phyloP scores from a whole-genome alignment of 2,113 vertebrate species.

The Atherinomorus stipes region DNA sequence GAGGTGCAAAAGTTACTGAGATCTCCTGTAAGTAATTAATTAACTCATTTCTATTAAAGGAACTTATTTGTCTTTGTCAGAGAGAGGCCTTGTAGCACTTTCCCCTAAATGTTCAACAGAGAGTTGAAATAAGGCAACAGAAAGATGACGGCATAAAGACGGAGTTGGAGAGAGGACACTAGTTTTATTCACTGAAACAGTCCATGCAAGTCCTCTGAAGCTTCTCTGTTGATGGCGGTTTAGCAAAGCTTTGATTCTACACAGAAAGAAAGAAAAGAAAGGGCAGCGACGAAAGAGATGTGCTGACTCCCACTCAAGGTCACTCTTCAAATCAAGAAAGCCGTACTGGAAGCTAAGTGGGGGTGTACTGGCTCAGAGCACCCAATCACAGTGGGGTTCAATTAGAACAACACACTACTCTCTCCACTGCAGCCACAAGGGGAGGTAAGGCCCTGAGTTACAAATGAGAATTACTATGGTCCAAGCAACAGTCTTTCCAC shows the following conservation, averaged over 20 bases:
- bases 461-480: constrained; percentile 70
- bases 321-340: constrained; percentile 69
- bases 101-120: constrained; percentile 36
- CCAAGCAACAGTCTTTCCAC: constrained; percentile 61
- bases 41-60: background rate
- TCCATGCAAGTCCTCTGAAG: constrained; percentile 59
- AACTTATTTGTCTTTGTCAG: background rate
- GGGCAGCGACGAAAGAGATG: constrained; percentile 47
- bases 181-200: constrained; percentile 56
- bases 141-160: constrained; percentile 30
- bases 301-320: constrained; percentile 69
- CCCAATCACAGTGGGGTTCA: constrained; percentile 62
- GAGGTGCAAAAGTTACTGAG: too few relatives aligned
- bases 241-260: constrained; percentile 54
- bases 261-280: constrained; percentile 53
- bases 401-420: constrained; percentile 58
- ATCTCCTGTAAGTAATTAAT: too few relatives aligned
- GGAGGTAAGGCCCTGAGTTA: constrained; percentile 62
- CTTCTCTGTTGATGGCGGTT: constrained; percentile 63
- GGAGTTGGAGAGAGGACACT: constrained; percentile 55
- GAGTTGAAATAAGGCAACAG: constrained; percentile 32
- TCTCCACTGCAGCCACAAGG: constrained; percentile 57
- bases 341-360: constrained; percentile 59
- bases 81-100: constrained; percentile 7
- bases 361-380: constrained; percentile 62